Evolutionary conservation across 2,888 invertebrate species (phyloP), one percentile per base, ranked within the genome.

Genomic region (Pollenia angustigena): DNA sequence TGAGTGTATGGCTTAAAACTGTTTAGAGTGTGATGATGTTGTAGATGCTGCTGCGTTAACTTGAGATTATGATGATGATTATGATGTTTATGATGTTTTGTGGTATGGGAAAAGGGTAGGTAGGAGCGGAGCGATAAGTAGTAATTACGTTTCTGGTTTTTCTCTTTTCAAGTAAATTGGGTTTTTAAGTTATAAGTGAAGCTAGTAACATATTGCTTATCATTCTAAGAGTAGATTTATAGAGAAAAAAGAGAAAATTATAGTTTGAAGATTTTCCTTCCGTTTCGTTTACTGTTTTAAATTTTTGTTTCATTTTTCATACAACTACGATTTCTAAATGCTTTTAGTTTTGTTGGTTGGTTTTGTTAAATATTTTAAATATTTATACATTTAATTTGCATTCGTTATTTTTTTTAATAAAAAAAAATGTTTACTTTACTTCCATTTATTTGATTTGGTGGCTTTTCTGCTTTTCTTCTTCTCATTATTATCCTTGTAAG

Each of bases 121-220:
- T 4, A 23, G 10, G 16, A 52, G 32, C 32, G 32, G 42, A 56
- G 60, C 14, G 46, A 42, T 54, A 18, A 23, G 56, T 40, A 68
- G 42, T 64, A 52, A 44, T 68, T 60, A 68, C 52, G 50, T 85
- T 80, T 12, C 18, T 50, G 4, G 32, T 60, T 54, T 68, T 68
- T 69, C 44, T 46, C 16, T 56, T 56, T 71, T 44, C 32, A 32
- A 58, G 40, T 83, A 74, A 79, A 56, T 81, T 80, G n/a, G 7
- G n/a, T 74, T 79, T 81, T 84, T 68, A 46, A 74, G 72, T 84
- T 84, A 48, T 74, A 80, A 69, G 81, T 87, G 84, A 83, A 84
- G 87, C 87, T 87, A 84, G 62, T 81, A 84, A 87, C 84, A 81
- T 87, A 84, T 87, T 84, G 87, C 87, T 87, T 87, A 87, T 84